Conservation (phyloP, 2,888 invertebrate species). For the Thecophora atra region DNA sequence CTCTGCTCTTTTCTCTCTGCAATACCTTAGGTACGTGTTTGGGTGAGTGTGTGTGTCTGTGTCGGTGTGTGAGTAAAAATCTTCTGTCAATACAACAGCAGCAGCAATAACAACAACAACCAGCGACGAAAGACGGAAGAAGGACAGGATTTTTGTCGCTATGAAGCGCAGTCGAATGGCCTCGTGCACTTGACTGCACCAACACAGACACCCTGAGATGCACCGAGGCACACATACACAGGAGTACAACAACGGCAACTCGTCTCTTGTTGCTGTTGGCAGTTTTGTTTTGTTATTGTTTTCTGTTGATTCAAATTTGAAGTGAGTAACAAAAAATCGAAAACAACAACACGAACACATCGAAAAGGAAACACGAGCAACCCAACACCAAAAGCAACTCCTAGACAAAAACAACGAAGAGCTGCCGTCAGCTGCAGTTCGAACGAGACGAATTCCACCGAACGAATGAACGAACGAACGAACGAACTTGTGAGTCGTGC, state of each 20-base stretch:
- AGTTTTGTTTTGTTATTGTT: neutral
- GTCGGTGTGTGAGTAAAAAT: too few relatives aligned
- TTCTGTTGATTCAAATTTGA: neutral
- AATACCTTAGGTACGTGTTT: too few relatives aligned
- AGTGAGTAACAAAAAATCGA: neutral
- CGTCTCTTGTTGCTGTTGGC: too few relatives aligned
- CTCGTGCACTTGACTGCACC: constrained; percentile 46
- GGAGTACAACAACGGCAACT: neutral
- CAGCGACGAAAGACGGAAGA: too few relatives aligned
- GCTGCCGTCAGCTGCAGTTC: neutral
- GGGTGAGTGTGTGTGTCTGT: too few relatives aligned
- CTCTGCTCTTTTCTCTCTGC: too few relatives aligned
- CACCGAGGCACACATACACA: constrained; percentile 25
- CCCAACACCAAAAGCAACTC: neutral
- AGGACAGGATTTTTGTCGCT: neutral
- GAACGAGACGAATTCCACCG: constrained; percentile 10
- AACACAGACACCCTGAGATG: constrained; percentile 25
- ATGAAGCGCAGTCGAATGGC: constrained; percentile 39
- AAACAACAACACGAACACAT: neutral
- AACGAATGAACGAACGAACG: constrained; percentile 6
- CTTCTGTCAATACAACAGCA: neutral
- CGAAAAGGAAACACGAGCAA: neutral
- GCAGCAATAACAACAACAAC: neutral
- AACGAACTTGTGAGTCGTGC: constrained; percentile 18
- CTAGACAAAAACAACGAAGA: neutral